Evolutionary conservation across 1,140 invertebrate species (phyloP).

Genomic region (Helicoverpa armigera): DNA sequence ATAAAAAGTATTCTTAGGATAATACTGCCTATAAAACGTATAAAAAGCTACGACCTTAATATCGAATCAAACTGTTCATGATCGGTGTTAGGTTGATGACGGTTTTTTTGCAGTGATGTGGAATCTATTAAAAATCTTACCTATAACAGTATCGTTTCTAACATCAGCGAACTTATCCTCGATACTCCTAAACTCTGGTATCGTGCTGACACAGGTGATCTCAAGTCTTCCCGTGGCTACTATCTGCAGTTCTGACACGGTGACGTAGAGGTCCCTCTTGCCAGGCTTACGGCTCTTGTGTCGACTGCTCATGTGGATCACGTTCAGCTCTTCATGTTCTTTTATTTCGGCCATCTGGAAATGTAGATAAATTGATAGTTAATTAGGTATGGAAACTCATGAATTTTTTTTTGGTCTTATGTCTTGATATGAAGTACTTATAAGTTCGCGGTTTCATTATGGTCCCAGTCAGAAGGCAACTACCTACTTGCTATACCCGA

Average conservation of each 20-base stretch:
- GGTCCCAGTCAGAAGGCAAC: no score
- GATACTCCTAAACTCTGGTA: slow-evolving; percentile 87
- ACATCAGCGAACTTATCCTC: slow-evolving; percentile 83
- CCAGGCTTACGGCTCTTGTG: slow-evolving; percentile 69
- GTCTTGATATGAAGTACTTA: no score
- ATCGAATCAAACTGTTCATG: no score
- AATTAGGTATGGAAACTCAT: no score
- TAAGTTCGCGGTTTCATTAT: no score
- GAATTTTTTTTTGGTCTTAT: no score
- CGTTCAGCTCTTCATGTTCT: slow-evolving; percentile 62
- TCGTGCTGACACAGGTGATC: slow-evolving; percentile 90
- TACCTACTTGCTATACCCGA: no score
- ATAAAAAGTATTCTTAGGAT: not conserved
- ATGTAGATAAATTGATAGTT: not conserved
- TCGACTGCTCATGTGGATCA: slow-evolving; percentile 66
- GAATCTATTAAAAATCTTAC: slow-evolving; percentile 57
- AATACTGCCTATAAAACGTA: no score
- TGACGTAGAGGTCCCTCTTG: slow-evolving; percentile 75
- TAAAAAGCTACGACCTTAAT: no score
- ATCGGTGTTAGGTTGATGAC: no score
- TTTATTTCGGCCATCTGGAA: slow-evolving; percentile 67
- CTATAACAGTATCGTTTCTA: slow-evolving; percentile 81
- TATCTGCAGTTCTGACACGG: slow-evolving; percentile 88
- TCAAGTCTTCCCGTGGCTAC: slow-evolving; percentile 88
- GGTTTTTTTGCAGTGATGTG: no score